Conservation (phyloP, 2,797 vertebrate species). For the Monodelphis domestica region DNA sequence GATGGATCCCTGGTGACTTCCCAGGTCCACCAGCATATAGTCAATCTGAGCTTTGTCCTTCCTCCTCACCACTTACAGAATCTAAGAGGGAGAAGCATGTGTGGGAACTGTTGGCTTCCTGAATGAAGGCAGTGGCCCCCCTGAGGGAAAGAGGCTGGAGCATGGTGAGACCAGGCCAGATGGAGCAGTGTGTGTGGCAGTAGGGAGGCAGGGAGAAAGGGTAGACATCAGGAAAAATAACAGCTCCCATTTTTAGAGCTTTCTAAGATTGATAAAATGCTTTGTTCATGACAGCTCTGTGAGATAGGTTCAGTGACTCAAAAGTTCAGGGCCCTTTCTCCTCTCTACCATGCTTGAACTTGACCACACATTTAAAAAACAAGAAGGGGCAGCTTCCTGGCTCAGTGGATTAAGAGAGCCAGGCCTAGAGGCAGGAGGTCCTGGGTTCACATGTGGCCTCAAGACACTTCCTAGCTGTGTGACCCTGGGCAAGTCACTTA, state of each 20-base stretch:
- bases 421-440: no score
- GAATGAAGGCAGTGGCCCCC: neutral
- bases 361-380: neutral
- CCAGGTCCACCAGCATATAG: neutral
- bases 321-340: neutral
- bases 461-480: no score
- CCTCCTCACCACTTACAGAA: neutral
- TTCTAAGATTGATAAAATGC: neutral
- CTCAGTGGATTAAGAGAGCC: no score
- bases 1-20: neutral
- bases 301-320: neutral
- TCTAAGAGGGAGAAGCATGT: neutral
- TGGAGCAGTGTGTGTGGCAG: neutral
- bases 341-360: neutral
- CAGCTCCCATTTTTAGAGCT: neutral
- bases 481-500: no score
- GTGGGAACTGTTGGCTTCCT: neutral
- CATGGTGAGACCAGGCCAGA: neutral
- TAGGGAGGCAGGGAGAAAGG: neutral
- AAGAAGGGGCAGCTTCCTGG: no score
- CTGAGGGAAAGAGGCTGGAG: neutral
- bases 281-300: neutral
- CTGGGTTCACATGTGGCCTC: no score
- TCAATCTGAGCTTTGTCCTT: neutral
- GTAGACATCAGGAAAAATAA: neutral